Conservation (phyloP, 1,140 invertebrate genomes). For the Mycetomoellerius zeteki region DNA sequence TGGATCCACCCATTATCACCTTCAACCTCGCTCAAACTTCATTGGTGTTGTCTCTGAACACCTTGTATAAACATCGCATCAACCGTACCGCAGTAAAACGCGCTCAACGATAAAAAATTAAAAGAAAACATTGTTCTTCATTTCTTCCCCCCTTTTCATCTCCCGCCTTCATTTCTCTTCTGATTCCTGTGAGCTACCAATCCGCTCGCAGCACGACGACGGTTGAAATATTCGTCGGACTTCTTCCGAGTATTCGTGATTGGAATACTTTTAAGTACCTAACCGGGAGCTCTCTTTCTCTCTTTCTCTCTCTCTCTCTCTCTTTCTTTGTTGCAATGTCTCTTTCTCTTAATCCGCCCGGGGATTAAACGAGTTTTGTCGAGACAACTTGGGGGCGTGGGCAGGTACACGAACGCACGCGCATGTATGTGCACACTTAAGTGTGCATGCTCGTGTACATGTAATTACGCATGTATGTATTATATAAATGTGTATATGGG, state of each 20-base stretch:
- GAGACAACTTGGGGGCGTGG: slow-evolving; percentile 74
- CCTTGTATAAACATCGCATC: slow-evolving; percentile 50
- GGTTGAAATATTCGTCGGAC: slow-evolving; percentile 75
- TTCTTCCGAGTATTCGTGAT: slow-evolving; percentile 76
- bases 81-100: slow-evolving; percentile 15
- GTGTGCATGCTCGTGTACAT: background rate
- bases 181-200: slow-evolving; percentile 34
- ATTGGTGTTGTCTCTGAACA: slow-evolving; percentile 39
- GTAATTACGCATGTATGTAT: slow-evolving; percentile 21
- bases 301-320: background rate
- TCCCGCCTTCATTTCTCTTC: background rate
- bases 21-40: slow-evolving; percentile 15
- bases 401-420: slow-evolving; percentile 2
- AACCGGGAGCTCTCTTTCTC: slow-evolving; percentile 62
- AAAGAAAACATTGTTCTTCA: slow-evolving; percentile 58
- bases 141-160: slow-evolving; percentile 39
- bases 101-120: slow-evolving; percentile 56
- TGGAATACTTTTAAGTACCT: slow-evolving; percentile 81
- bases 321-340: slow-evolving; percentile 51
- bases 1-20: slow-evolving; percentile 15
- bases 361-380: slow-evolving; percentile 82
- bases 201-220: slow-evolving; percentile 55
- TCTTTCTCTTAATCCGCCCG: slow-evolving; percentile 80
- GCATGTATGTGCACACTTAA: background rate
- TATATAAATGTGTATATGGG: background rate